phyloP scores from a whole-genome alignment of 2,113 vertebrate genomes.

The Apteryx owenii region DNA sequence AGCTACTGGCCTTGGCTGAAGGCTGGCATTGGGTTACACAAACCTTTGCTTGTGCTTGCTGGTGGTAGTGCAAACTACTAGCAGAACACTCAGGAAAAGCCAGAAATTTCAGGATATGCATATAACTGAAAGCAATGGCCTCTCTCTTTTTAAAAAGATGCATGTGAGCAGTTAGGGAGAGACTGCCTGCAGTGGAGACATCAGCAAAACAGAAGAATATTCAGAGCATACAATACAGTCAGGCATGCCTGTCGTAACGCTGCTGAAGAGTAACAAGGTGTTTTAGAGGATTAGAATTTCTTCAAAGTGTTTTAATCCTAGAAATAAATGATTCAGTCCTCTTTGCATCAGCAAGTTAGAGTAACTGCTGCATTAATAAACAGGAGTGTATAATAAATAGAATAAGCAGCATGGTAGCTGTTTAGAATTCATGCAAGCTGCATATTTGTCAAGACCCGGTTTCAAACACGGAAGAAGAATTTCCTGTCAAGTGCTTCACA shows the following conservation, averaged over 20 bases:
- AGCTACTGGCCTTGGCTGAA: background rate
- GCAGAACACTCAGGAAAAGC: background rate
- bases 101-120: accelerated
- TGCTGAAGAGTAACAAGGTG: background rate
- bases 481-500: background rate
- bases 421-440: background rate
- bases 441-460: background rate
- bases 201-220: background rate
- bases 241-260: accelerated
- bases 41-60: background rate
- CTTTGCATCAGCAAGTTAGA: background rate
- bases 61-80: background rate
- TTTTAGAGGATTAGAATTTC: background rate
- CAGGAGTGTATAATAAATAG: background rate
- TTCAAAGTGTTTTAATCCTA: background rate
- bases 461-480: background rate
- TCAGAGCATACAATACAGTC: background rate
- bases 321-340: accelerated
- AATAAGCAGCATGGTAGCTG: background rate
- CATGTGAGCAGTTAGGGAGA: background rate
- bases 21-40: background rate
- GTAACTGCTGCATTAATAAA: background rate
- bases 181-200: background rate
- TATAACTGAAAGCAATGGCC: background rate
- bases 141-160: background rate